Evolutionary conservation across 2,113 vertebrate species (phyloP), one percentile per base, ranked within the genome.

Genomic region (Psittacula cyanocephala): DNA sequence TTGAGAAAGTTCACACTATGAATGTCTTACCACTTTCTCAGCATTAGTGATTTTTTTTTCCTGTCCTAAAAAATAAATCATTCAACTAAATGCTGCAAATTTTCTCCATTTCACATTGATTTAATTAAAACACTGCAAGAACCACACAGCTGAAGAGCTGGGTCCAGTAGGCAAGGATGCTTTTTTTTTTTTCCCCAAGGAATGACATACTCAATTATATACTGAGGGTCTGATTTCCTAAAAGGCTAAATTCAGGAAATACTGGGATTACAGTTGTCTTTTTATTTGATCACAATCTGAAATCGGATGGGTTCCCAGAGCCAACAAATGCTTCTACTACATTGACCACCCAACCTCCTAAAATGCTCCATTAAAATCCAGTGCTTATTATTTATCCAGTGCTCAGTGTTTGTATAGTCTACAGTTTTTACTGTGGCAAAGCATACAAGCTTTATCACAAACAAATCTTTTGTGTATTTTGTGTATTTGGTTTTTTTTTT

Each of bases 171-270:
- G 46, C 27, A 65, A 83, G 29, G 55, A 81, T 35, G 31, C 8
- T 64, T 59, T 72, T 80, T 57, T 23, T 57, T 55, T 20, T 49
- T 86, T 80, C 88, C 80, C 86, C 10, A 11, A 28, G 59, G 91
- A 92, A 74, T 52, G 16, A 39, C 53, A 46, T 31, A 57, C 17
- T 82, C 77, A 86, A 24, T 78, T 80, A 84, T 44, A 62, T 8
- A 53, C 13, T 37, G 27, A 57, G 53, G 22, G 20, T n/a, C 72
- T 84, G 80, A 86, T 92, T 88, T 92, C 89, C 80, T 81, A 70
- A 92, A 82, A 81, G 60, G 43, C 77, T 84, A 86, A 89, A 63
- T 78, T 75, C 68, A 89, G 91, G 69, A 95, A 94, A 92, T 75
- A 44, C 72, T 67, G 64, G 81, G 55, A 91, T 94, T 94, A 86